Evolutionary conservation across 2,888 invertebrate genomes (phyloP).

Genomic region (Omphaloscelis lunosa): DNA sequence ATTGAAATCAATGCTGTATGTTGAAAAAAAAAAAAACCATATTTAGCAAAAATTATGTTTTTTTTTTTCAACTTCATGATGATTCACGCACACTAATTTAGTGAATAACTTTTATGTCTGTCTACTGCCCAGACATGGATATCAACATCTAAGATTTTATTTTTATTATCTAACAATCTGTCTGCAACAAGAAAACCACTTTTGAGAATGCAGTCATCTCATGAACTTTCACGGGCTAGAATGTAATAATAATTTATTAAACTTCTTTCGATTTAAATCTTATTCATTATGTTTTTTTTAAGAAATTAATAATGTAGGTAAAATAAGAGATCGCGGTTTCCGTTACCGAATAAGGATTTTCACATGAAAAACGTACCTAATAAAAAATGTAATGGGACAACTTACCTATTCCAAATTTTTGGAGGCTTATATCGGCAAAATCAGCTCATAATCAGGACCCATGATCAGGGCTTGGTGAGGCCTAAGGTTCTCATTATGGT

Average conservation of each 20-base stretch:
- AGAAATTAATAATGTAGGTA: background rate
- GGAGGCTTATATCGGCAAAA: background rate
- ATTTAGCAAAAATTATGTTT: too few relatives aligned
- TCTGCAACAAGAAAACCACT: conserved; percentile 57
- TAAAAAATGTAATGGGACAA: too few relatives aligned
- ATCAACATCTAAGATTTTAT: conserved; percentile 46
- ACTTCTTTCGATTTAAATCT: conserved; percentile 9
- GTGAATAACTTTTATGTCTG: conserved; percentile 9
- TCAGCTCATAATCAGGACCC: background rate
- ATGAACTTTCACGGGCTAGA: conserved; percentile 64
- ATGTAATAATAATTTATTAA: conserved; percentile 30
- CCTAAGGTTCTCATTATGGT: too few relatives aligned
- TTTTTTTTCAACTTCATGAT: background rate
- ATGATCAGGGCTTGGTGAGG: too few relatives aligned
- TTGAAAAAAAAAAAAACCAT: too few relatives aligned
- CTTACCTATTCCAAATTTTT: background rate
- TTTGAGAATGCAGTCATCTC: conserved; percentile 64
- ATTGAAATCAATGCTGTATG: background rate
- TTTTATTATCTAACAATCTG: conserved; percentile 63
- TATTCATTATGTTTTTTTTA: background rate
- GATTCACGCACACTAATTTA: conserved; percentile 28
- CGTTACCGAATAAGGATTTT: background rate
- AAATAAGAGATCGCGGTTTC: background rate
- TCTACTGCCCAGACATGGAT: conserved; percentile 10
- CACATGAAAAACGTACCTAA: too few relatives aligned